Evolutionary conservation across 2,797 vertebrate genomes (phyloP).

Genomic region (Etheostoma nigrum): DNA sequence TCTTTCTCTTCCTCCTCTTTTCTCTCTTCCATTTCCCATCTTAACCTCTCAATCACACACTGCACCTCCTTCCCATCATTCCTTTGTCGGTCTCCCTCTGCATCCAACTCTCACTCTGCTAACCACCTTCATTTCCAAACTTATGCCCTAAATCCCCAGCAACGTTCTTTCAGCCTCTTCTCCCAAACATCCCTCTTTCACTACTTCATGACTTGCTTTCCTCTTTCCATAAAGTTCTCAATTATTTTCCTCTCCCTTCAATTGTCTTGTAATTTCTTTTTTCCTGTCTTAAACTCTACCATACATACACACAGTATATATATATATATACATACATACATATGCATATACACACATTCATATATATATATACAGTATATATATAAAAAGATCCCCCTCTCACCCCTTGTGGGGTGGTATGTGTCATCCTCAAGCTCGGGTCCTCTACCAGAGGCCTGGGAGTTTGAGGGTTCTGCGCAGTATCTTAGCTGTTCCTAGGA

Average conservation of each 20-base stretch:
- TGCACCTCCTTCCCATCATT: slow-evolving; percentile 32
- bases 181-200: slow-evolving; percentile 38
- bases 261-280: slow-evolving; percentile 66
- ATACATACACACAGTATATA: no score
- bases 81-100: slow-evolving; percentile 46
- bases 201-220: slow-evolving; percentile 27
- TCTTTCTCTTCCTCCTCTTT: slow-evolving; percentile 45
- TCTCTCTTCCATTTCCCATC: slow-evolving; percentile 39
- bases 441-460: no score
- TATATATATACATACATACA: no score
- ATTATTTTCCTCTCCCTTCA: slow-evolving; percentile 51
- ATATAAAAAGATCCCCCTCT: no score
- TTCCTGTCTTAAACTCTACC: slow-evolving; percentile 57
- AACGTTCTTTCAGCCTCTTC: slow-evolving; percentile 47
- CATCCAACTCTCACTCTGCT: slow-evolving; percentile 52
- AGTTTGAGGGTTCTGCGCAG: no score
- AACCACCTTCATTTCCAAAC: slow-evolving; percentile 48
- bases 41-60: slow-evolving; percentile 52
- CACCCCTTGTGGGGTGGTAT: no score
- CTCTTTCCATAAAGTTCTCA: slow-evolving; percentile 54
- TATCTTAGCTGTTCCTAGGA: no score
- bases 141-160: slow-evolving; percentile 60
- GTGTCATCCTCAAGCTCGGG: no score
- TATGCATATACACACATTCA: no score
- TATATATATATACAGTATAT: no score